phyloP scores from a whole-genome alignment of 2,113 vertebrate genomes.

The Brachyhypopomus gauderio region DNA sequence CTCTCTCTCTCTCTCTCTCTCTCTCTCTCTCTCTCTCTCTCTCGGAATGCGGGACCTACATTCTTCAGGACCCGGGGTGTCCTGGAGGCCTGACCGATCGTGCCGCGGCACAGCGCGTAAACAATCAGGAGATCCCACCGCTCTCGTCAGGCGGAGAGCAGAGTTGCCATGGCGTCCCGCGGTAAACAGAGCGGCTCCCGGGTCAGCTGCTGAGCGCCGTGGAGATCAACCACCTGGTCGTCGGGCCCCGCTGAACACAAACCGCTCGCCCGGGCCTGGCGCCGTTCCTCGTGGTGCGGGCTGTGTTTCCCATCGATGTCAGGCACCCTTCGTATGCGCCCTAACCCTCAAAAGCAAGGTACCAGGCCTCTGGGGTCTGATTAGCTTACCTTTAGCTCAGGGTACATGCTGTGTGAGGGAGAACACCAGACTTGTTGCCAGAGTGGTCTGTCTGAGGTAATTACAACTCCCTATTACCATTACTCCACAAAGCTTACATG shows the following conservation, averaged over 20 bases:
- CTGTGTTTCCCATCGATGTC: background rate
- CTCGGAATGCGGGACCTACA: background rate
- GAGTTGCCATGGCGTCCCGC: slow-evolving; percentile 28
- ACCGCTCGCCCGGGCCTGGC: background rate
- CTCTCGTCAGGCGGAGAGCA: slow-evolving; percentile 23
- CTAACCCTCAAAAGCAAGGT: slow-evolving; percentile 24
- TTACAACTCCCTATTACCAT: slow-evolving; percentile 75
- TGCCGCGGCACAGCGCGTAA: slow-evolving; percentile 22
- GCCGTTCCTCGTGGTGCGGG: background rate
- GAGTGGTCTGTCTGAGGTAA: slow-evolving; percentile 69
- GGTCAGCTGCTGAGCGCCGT: slow-evolving; percentile 24
- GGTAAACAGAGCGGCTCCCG: slow-evolving; percentile 36
- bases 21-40: too few species aligned
- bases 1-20: too few species aligned
- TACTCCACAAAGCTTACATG: slow-evolving; percentile 63
- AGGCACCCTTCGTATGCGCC: slow-evolving; percentile 20
- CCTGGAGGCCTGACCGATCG: background rate
- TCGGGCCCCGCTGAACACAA: background rate
- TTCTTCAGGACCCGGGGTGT: background rate
- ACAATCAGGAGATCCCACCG: slow-evolving; percentile 16
- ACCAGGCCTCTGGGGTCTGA: slow-evolving; percentile 36
- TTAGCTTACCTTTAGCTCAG: slow-evolving; percentile 36
- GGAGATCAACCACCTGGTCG: slow-evolving; percentile 38
- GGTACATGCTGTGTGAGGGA: slow-evolving; percentile 9
- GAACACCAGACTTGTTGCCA: slow-evolving; percentile 53